Base-by-base conservation (phyloP, 2,113 vertebrate species). In the Micromys minutus region DNA sequence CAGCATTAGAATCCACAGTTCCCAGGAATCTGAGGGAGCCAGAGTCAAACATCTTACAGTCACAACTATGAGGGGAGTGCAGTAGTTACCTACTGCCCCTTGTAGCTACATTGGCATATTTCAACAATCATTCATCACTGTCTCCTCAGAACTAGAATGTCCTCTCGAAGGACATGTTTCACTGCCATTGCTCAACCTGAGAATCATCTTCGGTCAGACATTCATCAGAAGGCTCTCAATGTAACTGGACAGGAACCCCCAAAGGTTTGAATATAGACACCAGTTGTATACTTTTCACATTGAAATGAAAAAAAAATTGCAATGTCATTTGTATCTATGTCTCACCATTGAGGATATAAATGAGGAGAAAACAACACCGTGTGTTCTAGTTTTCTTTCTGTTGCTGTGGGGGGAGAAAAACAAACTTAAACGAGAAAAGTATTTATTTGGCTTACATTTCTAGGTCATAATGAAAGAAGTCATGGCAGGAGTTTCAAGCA, bases 141-240 rank as follows among this genome's bases (percentile, higher is more conserved):
- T 91, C 36, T 69, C 67, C 74, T 96, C 47, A 74, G 42, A 92
- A 92, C 59, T 59, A 74, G 94, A 96, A 69, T 94, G 59, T 86
- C 34, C 31, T 88, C 77, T 92, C 29, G 57, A 36, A 74, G n/a
- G 50, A 45, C 3, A 63, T 94, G 85, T 55, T 74, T 90, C 17
- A 63, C 50, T 59, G 71, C 86, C 39, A 80, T 36, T 67, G 39
- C 2, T 45, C 86, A 63, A 55, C 65, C 57, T 81, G 12, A 91
- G 83, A 42, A n/a, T 79, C 22, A 89, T 91, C 92, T 92, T 89
- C 59, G 91, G 63, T 65, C 42, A 45, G 13, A 87, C 50, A 71
- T 94, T 95, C 52, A 80, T 42, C 22, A 39, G 87, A 84, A 93
- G 34, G 39, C 63, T 89, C 95, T 61, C 65, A 57, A 92, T 50